Conservation (phyloP, 2,113 vertebrate species). For the Tyrannus savana region DNA sequence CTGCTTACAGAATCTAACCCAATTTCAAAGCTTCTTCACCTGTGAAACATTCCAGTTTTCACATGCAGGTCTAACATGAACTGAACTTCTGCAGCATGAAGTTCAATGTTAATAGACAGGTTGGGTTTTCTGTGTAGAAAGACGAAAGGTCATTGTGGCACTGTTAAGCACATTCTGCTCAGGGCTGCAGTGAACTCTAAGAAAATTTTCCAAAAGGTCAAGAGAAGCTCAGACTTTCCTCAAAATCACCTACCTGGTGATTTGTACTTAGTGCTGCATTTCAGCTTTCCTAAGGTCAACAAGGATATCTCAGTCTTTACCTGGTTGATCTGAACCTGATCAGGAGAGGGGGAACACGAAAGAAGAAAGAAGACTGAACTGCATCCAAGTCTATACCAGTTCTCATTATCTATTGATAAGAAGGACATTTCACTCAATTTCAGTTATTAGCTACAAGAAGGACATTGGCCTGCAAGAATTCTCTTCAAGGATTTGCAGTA, state of each 20-base stretch:
- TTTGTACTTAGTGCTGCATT: neutral
- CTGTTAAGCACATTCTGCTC: neutral
- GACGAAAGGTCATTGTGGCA: neutral
- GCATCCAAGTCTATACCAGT: neutral
- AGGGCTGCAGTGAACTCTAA: neutral
- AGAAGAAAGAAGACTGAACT: rapidly evolving
- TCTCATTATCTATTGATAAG: neutral
- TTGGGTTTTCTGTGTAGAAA: neutral
- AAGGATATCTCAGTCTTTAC: neutral
- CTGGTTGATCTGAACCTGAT: neutral
- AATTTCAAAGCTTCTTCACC: neutral
- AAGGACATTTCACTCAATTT: neutral
- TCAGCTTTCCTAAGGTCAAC: neutral
- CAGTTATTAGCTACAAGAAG: neutral
- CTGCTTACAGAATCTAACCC: neutral
- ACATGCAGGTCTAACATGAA: neutral
- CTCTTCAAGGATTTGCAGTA: neutral
- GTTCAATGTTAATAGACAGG: neutral
- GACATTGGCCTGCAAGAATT: neutral
- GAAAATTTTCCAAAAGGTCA: neutral
- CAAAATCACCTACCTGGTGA: neutral
- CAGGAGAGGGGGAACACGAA: rapidly evolving
- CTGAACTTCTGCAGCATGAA: neutral
- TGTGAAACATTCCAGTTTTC: neutral
- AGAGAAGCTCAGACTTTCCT: neutral